Percentiles rank a stretch among this genome's conserved stretches.
Evolutionary conservation across 2,888 invertebrate species (phyloP).

Genomic region (Neoitamus cyanurus): DNA sequence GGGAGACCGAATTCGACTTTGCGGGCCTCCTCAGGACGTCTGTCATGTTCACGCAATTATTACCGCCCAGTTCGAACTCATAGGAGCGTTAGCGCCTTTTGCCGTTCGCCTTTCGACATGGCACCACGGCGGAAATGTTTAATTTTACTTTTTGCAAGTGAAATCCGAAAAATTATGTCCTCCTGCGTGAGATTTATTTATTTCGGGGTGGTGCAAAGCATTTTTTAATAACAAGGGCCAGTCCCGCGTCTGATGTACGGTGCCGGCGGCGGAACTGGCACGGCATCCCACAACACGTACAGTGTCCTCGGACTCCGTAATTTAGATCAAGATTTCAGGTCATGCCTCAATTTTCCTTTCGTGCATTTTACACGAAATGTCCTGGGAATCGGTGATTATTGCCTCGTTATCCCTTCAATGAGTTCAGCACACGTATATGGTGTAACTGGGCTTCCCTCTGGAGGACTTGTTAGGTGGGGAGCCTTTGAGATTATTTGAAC

Average conservation of each 20-base stretch:
- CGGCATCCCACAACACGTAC: not conserved
- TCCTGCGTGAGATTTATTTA: slow-evolving; percentile 29
- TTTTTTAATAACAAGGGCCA: not conserved
- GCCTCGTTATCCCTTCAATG: not conserved
- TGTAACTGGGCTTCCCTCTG: not conserved
- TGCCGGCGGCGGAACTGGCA: not conserved
- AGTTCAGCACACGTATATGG: not conserved
- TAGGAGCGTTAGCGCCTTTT: not conserved
- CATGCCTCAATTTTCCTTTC: slow-evolving; percentile 29
- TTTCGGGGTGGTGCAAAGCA: not conserved
- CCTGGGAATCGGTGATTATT: slow-evolving; percentile 39
- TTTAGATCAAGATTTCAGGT: slow-evolving; percentile 28
- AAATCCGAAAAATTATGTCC: slow-evolving; percentile 19
- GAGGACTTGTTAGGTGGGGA: not conserved
- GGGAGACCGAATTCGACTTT: not conserved
- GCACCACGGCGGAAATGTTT: not conserved
- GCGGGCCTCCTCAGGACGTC: not conserved
- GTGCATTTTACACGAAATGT: slow-evolving; percentile 34
- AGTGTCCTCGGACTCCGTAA: not conserved
- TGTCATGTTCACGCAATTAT: slow-evolving; percentile 41
- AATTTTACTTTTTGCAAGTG: slow-evolving; percentile 19
- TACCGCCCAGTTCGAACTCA: slow-evolving; percentile 24
- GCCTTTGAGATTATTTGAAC: slow-evolving; percentile 39
- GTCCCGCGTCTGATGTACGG: not conserved
- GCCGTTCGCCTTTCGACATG: not conserved